Conservation (phyloP, 2,797 vertebrate genomes). For the Salarias fasciatus region DNA sequence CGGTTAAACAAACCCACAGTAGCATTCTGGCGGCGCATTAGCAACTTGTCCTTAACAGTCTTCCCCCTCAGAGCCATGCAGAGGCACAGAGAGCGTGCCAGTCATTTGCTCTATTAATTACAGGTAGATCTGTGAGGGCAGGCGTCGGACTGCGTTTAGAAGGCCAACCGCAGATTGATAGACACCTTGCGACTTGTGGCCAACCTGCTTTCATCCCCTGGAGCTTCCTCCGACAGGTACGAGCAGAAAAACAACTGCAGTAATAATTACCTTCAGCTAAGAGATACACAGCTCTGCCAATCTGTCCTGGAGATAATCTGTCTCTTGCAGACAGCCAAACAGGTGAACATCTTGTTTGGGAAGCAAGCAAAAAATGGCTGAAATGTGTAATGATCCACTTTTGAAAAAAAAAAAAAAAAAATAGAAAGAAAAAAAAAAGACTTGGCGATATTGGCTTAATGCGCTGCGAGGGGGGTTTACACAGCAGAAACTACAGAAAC, state of each 20-base stretch:
- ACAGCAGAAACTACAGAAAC: slow-evolving; percentile 25
- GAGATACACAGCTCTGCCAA: slow-evolving; percentile 15
- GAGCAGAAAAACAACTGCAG: slow-evolving; percentile 34
- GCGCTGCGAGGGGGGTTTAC: slow-evolving; percentile 13
- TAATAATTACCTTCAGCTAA: slow-evolving; percentile 45
- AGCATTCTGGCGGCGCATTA: slow-evolving; percentile 14
- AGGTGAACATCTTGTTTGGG: slow-evolving; percentile 17
- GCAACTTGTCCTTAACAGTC: slow-evolving; percentile 24
- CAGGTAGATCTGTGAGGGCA: slow-evolving; percentile 30
- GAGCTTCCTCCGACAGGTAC: slow-evolving; percentile 35
- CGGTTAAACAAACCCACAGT: slow-evolving; percentile 11
- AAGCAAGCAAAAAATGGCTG: slow-evolving; percentile 23
- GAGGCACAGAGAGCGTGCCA: slow-evolving; percentile 17
- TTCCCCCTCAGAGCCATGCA: slow-evolving; percentile 19
- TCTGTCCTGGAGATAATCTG: slow-evolving; percentile 44
- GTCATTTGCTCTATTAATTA: slow-evolving; percentile 50
- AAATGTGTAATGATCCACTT: slow-evolving; percentile 35
- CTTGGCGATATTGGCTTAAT: slow-evolving; percentile 27
- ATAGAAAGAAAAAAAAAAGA: neutral
- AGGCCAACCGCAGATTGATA: slow-evolving; percentile 15
- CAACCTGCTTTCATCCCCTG: slow-evolving; percentile 34
- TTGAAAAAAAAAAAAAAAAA: neutral
- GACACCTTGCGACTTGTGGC: slow-evolving; percentile 30
- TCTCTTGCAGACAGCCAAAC: slow-evolving; percentile 38
- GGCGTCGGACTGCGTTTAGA: slow-evolving; percentile 18